These are phyloP conservation scores for Cyanoderma ruficeps DNA, from an alignment of 2,113 vertebrate genomes.

Conservation along the genomic window DNA sequence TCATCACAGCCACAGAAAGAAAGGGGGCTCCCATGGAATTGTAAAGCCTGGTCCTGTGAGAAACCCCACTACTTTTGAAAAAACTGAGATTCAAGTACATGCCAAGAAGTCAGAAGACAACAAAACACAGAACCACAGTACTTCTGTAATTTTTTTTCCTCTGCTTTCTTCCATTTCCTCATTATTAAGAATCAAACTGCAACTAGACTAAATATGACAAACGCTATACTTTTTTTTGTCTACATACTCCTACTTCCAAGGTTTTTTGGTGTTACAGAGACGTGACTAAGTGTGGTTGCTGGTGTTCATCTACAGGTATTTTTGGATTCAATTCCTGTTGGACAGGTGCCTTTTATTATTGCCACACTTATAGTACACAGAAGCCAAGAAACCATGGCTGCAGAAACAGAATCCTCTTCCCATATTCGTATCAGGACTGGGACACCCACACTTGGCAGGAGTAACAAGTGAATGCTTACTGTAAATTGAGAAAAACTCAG, in stretches of 20 bases:
- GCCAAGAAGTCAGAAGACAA: background rate
- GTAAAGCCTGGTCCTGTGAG: background rate
- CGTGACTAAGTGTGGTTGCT: background rate
- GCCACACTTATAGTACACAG: background rate
- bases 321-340: background rate
- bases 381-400: background rate
- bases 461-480: background rate
- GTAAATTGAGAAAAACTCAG: background rate
- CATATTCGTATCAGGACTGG: background rate
- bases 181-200: background rate
- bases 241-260: background rate
- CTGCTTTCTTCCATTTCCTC: background rate
- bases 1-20: background rate
- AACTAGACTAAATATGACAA: background rate
- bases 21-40: background rate
- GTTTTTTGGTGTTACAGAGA: background rate
- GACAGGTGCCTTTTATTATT: background rate
- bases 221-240: background rate
- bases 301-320: background rate
- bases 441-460: background rate
- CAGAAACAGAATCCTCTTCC: slow-evolving; percentile 30
- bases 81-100: background rate
- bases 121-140: background rate
- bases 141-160: background rate
- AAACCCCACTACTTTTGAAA: background rate